A percentile compares a stretch with the other conserved stretches of the same genome.
These are phyloP conservation scores for Sparus aurata DNA, from an alignment of 2,797 vertebrate genomes.

Conservation along the genomic window DNA sequence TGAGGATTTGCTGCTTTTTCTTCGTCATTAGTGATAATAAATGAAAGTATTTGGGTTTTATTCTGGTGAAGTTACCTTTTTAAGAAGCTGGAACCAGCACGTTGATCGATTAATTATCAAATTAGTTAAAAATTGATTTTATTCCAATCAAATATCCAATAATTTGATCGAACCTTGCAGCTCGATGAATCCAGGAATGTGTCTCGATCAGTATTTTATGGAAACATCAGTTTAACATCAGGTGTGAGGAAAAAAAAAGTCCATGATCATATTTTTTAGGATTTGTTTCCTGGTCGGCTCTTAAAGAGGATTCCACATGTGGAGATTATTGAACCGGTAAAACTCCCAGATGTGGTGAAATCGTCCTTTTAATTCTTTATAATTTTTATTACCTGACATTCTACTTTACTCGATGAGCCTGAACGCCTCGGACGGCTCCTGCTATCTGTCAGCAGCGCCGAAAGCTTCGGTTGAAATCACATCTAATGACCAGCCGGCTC, in stretches of 20 bases:
- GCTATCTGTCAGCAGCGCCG: constrained; percentile 33
- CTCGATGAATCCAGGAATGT: neutral
- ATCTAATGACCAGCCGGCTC: constrained; percentile 59
- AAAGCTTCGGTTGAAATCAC: constrained; percentile 44
- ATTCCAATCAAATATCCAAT: too few relatives aligned
- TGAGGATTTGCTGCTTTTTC: too few relatives aligned
- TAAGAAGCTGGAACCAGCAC: too few relatives aligned
- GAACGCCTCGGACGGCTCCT: neutral
- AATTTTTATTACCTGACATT: constrained; percentile 13
- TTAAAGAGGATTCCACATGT: constrained; percentile 63
- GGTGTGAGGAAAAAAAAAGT: neutral
- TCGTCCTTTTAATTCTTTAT: neutral
- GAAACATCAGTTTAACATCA: too few relatives aligned
- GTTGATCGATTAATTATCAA: too few relatives aligned
- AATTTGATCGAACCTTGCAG: too few relatives aligned
- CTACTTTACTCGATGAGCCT: too few relatives aligned
- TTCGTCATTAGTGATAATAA: too few relatives aligned
- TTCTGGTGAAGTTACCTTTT: too few relatives aligned
- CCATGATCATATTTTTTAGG: constrained; percentile 50
- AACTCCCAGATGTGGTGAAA: constrained; percentile 32
- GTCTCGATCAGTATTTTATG: neutral
- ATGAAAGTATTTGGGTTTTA: too few relatives aligned
- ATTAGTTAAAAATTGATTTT: too few relatives aligned
- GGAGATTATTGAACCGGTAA: constrained; percentile 60
- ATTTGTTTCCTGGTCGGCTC: constrained; percentile 41